These are phyloP conservation scores for Grallaria varia DNA, from an alignment of 2,113 vertebrate genomes.

Conservation along the genomic window DNA sequence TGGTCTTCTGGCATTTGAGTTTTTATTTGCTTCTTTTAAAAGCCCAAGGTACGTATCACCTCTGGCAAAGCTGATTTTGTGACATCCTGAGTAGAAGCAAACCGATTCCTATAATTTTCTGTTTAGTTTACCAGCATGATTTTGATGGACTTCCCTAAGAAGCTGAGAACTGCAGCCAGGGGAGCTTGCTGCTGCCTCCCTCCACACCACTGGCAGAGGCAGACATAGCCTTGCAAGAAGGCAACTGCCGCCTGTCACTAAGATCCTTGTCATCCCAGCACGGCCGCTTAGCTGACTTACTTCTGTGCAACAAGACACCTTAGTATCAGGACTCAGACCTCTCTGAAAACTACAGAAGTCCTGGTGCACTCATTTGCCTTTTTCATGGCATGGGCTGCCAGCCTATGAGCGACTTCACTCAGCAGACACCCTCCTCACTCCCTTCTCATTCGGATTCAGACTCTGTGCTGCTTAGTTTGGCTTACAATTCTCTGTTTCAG, in stretches of 20 bases:
- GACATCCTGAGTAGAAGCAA: not conserved
- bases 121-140: not conserved
- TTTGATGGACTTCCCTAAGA: not conserved
- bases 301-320: not conserved
- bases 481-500: not conserved
- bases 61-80: not conserved
- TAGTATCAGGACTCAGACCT: not conserved
- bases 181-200: not conserved
- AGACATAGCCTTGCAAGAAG: fast-evolving
- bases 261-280: not conserved
- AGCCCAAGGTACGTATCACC: not conserved
- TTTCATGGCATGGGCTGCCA: not conserved
- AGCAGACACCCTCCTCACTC: not conserved
- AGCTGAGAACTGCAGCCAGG: not conserved
- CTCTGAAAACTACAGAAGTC: not conserved
- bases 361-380: not conserved
- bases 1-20: fast-evolving
- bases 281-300: not conserved
- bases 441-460: not conserved
- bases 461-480: not conserved
- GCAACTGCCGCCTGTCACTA: not conserved
- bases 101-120: not conserved
- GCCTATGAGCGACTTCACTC: not conserved
- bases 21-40: not conserved
- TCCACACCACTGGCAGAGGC: fast-evolving